Evolutionary conservation across 2,797 vertebrate genomes (phyloP), one percentile per base, ranked within the genome.

Genomic region (Toxotes lorentzi): DNA sequence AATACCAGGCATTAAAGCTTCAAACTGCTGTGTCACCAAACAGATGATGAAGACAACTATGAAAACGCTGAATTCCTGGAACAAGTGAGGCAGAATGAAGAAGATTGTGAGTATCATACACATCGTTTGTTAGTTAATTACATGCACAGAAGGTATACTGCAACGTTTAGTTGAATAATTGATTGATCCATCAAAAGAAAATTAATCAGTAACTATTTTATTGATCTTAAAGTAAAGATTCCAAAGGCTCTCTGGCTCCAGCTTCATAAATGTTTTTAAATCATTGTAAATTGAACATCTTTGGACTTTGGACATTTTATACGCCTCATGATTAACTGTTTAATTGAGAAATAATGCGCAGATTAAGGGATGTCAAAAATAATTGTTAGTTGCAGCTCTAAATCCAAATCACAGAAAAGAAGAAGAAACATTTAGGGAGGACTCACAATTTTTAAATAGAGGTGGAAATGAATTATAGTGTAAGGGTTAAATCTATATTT

Each of bases 11-110:
- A 1, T 30, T 64, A 54, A 41, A 38, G 9, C 16, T 67, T 70
- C 8, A 71, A 64, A 57, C 10, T 43, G 4, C 4, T 57, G 45
- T 65, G 58, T 69, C 30, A 34, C 11, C 65, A 32, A 74, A 84
- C 85, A 92, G 91, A 91, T 0, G 87, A 80, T 0, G 86, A 92
- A 0, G 92, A 93, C 27, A 30, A 4, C 68, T 94, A 94, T 7
- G 91, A 91, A 73, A 94, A 94, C 81, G 5, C 84, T 0, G 66
- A 68, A 0, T 94, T 81, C 69, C 66, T 92, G 41, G 50, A 67
- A 0, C 57, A 85, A 0, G 32, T 24, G 2, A 4, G 0, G 13
- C 4, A 66, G 2, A 6, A 70, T 1, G 6, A 62, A 4, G 67
- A 82, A 2, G 76, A 85, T 0, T 11, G 84, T 90, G 47, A 79